phyloP scores from a whole-genome alignment of 2,113 vertebrate genomes.

The Henicopernis longicauda region DNA sequence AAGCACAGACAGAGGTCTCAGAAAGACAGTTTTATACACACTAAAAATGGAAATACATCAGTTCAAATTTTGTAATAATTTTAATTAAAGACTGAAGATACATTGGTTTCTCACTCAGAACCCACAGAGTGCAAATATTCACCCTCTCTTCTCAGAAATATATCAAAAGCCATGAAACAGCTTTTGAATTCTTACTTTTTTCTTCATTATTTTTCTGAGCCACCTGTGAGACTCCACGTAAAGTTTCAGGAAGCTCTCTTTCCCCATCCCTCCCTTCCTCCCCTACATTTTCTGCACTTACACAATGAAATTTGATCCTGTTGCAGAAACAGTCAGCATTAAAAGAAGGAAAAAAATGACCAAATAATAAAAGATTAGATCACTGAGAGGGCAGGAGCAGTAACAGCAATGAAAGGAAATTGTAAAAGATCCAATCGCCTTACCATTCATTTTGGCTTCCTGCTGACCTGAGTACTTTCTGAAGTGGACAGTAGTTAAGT shows the following conservation, averaged over 20 bases:
- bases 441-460: slow-evolving; percentile 69
- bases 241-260: background rate
- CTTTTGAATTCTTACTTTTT: background rate
- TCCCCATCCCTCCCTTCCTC: background rate
- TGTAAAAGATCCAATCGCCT: slow-evolving; percentile 56
- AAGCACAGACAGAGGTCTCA: background rate
- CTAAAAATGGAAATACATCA: background rate
- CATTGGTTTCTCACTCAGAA: background rate
- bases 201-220: background rate
- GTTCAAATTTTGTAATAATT: background rate
- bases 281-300: background rate
- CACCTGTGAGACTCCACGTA: background rate
- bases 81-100: background rate
- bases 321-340: background rate
- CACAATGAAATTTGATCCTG: background rate
- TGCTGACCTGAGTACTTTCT: slow-evolving; percentile 56
- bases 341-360: background rate
- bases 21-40: background rate
- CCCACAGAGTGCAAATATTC: background rate
- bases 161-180: background rate
- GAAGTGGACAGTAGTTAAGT: slow-evolving; percentile 38
- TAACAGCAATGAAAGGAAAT: slow-evolving; percentile 1
- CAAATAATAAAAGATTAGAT: slow-evolving; percentile 20
- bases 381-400: background rate
- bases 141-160: background rate